phyloP scores from a whole-genome alignment of 2,113 vertebrate genomes.

The Dissostichus mawsoni region DNA sequence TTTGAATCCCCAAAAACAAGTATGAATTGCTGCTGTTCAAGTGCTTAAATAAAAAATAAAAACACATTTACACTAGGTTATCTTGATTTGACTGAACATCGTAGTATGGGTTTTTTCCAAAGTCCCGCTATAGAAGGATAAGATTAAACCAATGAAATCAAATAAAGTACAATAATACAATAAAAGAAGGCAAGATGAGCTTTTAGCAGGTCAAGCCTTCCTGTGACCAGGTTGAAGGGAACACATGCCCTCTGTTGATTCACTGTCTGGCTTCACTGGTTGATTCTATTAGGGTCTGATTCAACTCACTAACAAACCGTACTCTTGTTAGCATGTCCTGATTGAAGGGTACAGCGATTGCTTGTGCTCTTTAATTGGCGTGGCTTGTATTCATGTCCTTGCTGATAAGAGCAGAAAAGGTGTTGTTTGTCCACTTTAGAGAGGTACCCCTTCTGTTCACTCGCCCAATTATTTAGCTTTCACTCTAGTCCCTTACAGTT shows the following conservation, averaged over 20 bases:
- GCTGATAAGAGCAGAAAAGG: conserved; percentile 56
- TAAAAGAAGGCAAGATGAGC: neutral
- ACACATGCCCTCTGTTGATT: conserved; percentile 16
- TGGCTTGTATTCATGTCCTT: conserved; percentile 47
- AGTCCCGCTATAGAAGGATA: too few species aligned
- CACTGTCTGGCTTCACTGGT: neutral
- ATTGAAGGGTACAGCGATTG: conserved; percentile 55
- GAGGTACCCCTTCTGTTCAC: neutral
- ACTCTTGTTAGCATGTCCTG: conserved; percentile 56
- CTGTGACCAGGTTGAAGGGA: conserved; percentile 18
- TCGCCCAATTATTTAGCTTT: conserved; percentile 26
- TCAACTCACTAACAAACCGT: conserved; percentile 42
- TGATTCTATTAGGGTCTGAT: conserved; percentile 33
- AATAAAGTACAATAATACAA: neutral
- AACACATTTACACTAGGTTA: neutral
- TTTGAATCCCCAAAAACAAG: too few species aligned
- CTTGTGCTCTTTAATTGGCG: conserved; percentile 50
- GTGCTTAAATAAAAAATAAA: too few species aligned
- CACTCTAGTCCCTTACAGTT: conserved; percentile 2
- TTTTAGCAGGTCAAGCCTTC: neutral
- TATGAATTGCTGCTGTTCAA: neutral
- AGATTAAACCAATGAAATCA: neutral
- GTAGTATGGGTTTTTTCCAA: too few species aligned
- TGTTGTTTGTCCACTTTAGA: conserved; percentile 50
- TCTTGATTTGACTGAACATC: neutral